phyloP scores from a whole-genome alignment of 1,140 invertebrate genomes.

The Plutomurus gul region DNA sequence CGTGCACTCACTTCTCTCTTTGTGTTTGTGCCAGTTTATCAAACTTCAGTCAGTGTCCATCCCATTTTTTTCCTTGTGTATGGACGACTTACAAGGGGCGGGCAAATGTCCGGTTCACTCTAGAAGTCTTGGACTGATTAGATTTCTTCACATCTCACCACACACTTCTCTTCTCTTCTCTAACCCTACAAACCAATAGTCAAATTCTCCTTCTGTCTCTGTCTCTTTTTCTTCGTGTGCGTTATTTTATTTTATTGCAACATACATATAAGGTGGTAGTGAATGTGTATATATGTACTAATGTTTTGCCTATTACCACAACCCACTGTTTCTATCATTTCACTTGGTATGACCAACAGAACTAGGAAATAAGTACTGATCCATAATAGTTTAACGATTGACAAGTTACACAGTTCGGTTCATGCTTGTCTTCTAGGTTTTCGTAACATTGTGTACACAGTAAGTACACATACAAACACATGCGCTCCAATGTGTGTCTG shows the following conservation, averaged over 20 bases:
- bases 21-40: not conserved
- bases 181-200: not conserved
- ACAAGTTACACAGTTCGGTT: no score
- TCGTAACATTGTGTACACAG: no score
- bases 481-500: not conserved
- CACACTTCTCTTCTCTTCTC: not conserved
- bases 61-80: not conserved
- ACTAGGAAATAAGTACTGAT: no score
- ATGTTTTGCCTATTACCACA: no score
- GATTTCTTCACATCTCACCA: not conserved
- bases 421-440: no score
- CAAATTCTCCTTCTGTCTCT: not conserved
- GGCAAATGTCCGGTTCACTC: not conserved
- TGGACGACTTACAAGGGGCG: not conserved
- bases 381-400: no score
- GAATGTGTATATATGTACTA: no score
- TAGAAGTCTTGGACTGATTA: not conserved
- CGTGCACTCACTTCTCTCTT: not conserved
- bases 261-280: no score
- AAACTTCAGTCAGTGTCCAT: not conserved
- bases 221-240: not conserved
- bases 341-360: no score
- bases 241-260: conserved; percentile 17
- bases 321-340: no score
- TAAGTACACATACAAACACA: no score